Base-by-base conservation (phyloP, 2,797 vertebrate species). In the Dendrocincla fuliginosa region DNA sequence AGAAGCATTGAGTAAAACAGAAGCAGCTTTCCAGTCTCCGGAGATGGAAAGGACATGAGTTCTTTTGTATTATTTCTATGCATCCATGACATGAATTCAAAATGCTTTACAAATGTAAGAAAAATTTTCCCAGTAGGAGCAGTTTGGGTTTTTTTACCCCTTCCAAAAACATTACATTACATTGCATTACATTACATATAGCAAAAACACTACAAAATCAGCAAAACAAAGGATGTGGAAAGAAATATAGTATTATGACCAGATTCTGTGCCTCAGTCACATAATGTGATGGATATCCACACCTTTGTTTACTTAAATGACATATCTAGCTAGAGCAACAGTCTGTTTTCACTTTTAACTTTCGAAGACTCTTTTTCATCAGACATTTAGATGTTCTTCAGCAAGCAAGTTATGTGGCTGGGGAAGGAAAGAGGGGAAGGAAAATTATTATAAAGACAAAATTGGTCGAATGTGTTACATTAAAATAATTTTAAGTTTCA, bases 401-500 rank as follows among this genome's bases (percentile, higher is more conserved):
- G 9, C 4, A 32, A 63, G 44, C 12, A 71, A 53, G 4, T 68
- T 75, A 53, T 84, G 28, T 53, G 15, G 20, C 10, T 73, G 23
- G 23, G 19, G 9, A 92, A 56, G 15, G 17, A 73, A 61, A 63
- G 50, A 50, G 17, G 3, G 33, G 50, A 85, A 86, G 42, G 24
- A 69, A 78, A 88, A 77, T 17, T 22, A 46, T 4, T 86, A 17
- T 39, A 35, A 57, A 79, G 52, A 70, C 4, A 61, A 89, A 86
- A 67, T 20, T 83, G n/a, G 53, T 67, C 17, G 39, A 89, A 71
- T 67, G 9, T 27, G 25, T 55, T 44, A 44, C 74, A 67, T 63
- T 79, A 67, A 83, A 83, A 39, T 49, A 70, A 57, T 86, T 76
- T 75, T 46, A 67, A 83, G 39, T 83, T 95, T 91, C 47, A 86